These are phyloP conservation scores for Drosophila pseudotakahashii DNA, from an alignment of 2,888 invertebrate species.

Conservation along the genomic window DNA sequence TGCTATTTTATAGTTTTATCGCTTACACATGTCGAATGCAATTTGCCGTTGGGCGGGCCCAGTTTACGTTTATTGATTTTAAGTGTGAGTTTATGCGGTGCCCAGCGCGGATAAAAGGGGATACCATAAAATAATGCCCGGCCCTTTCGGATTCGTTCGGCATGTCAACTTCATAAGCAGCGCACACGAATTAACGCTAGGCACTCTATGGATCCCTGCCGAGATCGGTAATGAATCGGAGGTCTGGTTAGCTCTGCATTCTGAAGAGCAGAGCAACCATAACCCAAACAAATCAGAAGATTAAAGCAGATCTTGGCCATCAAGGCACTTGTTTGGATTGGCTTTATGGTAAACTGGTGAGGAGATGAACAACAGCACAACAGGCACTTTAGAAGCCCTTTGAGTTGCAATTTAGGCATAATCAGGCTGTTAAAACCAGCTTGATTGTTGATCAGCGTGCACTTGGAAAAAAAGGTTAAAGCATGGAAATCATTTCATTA, in stretches of 20 bases:
- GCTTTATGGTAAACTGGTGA: constrained; percentile 24
- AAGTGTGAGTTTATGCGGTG: constrained; percentile 74
- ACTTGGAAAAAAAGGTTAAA: neutral
- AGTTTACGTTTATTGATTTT: constrained; percentile 75
- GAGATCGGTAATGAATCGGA: constrained; percentile 55
- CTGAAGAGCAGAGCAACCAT: constrained; percentile 7
- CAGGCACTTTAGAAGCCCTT: constrained; percentile 21
- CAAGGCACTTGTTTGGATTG: constrained; percentile 48
- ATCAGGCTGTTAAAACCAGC: constrained; percentile 14
- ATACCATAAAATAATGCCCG: constrained; percentile 37
- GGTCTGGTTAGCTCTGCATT: neutral
- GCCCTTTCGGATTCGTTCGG: constrained; percentile 50
- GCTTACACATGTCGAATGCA: constrained; percentile 61
- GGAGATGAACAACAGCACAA: constrained; percentile 17
- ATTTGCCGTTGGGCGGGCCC: constrained; percentile 65
- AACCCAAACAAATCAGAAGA: constrained; percentile 44
- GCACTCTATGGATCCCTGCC: constrained; percentile 46
- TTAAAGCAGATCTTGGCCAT: constrained; percentile 57
- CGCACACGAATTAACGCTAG: constrained; percentile 60
- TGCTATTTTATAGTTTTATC: constrained; percentile 73
- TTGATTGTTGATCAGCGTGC: neutral
- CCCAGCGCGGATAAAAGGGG: constrained; percentile 21
- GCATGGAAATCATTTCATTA: neutral
- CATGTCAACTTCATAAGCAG: constrained; percentile 72
- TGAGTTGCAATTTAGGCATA: constrained; percentile 26